Percentiles rank a stretch among this genome's conserved stretches.
Conservation (phyloP, 2,113 vertebrate genomes). For the Cebidichthys violaceus region DNA sequence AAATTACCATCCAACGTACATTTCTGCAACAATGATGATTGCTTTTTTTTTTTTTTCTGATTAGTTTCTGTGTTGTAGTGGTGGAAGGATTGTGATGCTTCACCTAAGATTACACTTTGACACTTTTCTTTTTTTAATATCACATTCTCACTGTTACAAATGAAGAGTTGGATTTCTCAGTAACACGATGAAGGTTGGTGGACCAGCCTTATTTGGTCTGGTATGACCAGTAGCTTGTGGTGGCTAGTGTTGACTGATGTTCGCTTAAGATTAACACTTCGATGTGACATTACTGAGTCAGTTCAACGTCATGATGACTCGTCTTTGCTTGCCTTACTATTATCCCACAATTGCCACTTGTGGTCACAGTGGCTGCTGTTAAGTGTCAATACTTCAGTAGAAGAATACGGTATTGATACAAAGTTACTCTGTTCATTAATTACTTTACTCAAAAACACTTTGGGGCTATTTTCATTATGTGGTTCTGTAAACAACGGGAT, state of each 20-base stretch:
- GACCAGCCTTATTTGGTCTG: background rate
- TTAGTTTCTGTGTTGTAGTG: background rate
- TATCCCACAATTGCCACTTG: background rate
- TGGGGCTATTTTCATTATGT: background rate
- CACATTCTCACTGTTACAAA: background rate
- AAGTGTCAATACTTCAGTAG: background rate
- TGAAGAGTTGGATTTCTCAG: background rate
- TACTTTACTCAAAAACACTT: too few species aligned
- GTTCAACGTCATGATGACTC: background rate
- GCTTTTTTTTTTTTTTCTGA: background rate
- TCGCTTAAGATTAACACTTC: background rate
- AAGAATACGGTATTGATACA: too few species aligned
- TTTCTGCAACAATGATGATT: background rate
- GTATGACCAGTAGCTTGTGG: background rate
- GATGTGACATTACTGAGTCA: background rate
- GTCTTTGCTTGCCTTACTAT: background rate
- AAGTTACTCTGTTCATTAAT: too few species aligned
- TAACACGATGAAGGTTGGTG: background rate
- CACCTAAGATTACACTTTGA: background rate
- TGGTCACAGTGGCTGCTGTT: background rate
- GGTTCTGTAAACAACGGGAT: background rate
- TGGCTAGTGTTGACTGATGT: background rate
- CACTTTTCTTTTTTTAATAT: constrained; percentile 1
- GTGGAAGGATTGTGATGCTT: background rate
- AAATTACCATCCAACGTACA: background rate